phyloP scores from a whole-genome alignment of 2,888 invertebrate species.

The Luperina testacea region DNA sequence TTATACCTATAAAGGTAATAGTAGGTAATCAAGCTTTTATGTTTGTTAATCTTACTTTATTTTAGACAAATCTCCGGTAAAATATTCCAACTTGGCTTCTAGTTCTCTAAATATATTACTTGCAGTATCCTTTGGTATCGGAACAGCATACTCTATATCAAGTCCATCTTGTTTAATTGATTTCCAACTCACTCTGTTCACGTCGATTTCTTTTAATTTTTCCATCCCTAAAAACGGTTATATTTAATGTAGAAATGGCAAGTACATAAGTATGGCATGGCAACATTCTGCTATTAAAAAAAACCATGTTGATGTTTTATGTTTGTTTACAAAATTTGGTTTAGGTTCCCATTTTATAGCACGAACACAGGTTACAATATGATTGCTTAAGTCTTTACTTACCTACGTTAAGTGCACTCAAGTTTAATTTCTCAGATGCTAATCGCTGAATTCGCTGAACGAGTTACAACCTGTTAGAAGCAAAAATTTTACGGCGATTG shows the following conservation, averaged over 20 bases:
- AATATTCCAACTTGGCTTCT: constrained; percentile 91
- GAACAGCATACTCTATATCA: constrained; percentile 89
- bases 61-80: constrained; percentile 91
- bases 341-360: constrained; percentile 5
- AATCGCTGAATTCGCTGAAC: background rate
- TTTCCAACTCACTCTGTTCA: constrained; percentile 75
- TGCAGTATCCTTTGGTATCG: constrained; percentile 85
- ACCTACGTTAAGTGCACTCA: background rate
- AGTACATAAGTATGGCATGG: background rate
- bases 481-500: background rate
- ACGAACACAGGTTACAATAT: background rate
- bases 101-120: constrained; percentile 83
- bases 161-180: constrained; percentile 88
- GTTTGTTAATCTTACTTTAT: constrained; percentile 82
- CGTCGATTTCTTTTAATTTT: constrained; percentile 72
- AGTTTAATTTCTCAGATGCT: background rate
- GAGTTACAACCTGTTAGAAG: background rate
- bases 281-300: constrained; percentile 32
- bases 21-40: background rate
- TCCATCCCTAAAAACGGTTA: constrained; percentile 64
- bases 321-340: constrained; percentile 23
- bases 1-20: background rate
- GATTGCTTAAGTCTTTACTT: constrained; percentile 22
- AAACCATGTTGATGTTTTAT: background rate
- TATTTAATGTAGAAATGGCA: constrained; percentile 29